Evolutionary conservation across 2,888 invertebrate species (phyloP).

Genomic region (Eupithecia inturbata): DNA sequence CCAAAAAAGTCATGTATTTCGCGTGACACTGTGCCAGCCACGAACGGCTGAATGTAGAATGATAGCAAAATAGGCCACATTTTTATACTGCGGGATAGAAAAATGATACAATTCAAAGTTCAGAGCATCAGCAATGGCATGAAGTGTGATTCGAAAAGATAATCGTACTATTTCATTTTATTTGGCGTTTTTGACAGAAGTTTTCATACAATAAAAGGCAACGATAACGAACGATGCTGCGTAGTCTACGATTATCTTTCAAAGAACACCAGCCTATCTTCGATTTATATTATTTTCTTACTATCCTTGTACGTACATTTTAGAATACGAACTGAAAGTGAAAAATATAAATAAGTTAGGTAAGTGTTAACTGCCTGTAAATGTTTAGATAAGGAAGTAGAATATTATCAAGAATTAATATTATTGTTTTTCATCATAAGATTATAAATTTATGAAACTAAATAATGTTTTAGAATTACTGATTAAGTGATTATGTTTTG

Average conservation of each 20-base stretch:
- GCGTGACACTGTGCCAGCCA: conserved; percentile 83
- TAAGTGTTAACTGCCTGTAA: conserved; percentile 35
- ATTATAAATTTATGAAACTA: background rate
- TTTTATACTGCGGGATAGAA: conserved; percentile 11
- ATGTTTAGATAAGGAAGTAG: conserved; percentile 27
- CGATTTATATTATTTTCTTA: conserved; percentile 21
- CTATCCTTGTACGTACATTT: conserved; percentile 15
- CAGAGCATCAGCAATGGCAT: background rate
- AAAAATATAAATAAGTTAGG: conserved; percentile 15
- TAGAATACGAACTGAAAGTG: conserved; percentile 29
- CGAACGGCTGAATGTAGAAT: conserved; percentile 13
- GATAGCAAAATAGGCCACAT: conserved; percentile 20
- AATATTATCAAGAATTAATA: conserved; percentile 18
- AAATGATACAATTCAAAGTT: background rate
- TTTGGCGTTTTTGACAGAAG: background rate
- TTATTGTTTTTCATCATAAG: conserved; percentile 15
- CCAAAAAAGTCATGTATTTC: conserved; percentile 99
- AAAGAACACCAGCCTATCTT: background rate
- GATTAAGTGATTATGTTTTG: conserved; percentile 35
- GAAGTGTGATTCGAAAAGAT: background rate
- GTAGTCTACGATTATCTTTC: background rate
- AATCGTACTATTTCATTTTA: background rate
- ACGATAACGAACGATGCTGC: background rate
- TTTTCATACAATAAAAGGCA: background rate
- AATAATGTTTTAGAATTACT: conserved; percentile 30